A percentile compares a stretch with the other conserved stretches of the same genome.
Conservation (phyloP, 2,113 vertebrate species). For the Caretta caretta region DNA sequence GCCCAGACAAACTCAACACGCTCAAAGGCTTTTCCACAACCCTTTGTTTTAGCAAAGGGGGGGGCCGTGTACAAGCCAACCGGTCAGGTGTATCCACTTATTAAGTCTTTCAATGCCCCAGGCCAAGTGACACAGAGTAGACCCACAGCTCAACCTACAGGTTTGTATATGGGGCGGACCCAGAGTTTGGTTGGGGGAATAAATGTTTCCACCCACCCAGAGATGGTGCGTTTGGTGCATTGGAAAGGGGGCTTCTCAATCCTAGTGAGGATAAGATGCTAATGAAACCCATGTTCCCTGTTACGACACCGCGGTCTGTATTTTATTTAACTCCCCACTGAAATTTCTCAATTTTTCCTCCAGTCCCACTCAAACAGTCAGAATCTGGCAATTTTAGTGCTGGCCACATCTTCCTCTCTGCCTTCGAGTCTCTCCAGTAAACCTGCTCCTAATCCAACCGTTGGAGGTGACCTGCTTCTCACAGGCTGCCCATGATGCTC, state of each 20-base stretch:
- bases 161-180: background rate
- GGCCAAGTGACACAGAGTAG: background rate
- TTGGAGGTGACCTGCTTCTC: background rate
- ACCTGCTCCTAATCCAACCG: background rate
- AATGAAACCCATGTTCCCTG: background rate
- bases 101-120: background rate
- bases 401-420: background rate
- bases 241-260: background rate
- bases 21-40: background rate
- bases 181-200: background rate
- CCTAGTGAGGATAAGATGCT: background rate
- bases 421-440: background rate
- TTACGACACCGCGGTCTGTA: background rate
- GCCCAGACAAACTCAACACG: background rate
- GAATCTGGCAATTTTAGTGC: background rate
- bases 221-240: background rate
- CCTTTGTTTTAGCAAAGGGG: background rate
- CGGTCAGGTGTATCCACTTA: background rate
- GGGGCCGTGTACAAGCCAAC: background rate
- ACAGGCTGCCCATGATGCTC: accelerated
- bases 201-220: background rate
- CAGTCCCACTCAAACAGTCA: background rate
- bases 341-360: background rate
- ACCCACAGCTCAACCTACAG: background rate
- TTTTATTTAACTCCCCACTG: background rate